phyloP scores from a whole-genome alignment of 2,797 vertebrate species.

The Ptychadena robeensis region DNA sequence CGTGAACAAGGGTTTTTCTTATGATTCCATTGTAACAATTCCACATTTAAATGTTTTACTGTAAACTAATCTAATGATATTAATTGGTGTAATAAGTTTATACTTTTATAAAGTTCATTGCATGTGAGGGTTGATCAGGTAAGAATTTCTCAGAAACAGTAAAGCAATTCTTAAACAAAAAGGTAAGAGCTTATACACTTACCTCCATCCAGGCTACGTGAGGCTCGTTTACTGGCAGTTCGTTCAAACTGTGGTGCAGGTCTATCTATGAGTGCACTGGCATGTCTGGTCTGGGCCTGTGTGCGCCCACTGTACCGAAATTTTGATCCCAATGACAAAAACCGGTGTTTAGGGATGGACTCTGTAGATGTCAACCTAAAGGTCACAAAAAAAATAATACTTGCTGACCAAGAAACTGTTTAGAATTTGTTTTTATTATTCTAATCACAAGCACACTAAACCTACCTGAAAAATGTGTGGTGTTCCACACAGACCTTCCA shows the following conservation, averaged over 20 bases:
- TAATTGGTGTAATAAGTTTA: too few relatives aligned
- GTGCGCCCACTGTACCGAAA: constrained; percentile 97
- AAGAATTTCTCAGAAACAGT: background rate
- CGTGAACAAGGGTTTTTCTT: too few relatives aligned
- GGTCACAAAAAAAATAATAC: background rate
- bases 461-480: constrained; percentile 96
- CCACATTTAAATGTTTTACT: too few relatives aligned
- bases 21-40: too few relatives aligned
- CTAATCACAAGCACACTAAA: background rate
- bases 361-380: constrained; percentile 91
- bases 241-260: constrained; percentile 93
- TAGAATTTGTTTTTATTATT: background rate
- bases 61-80: too few relatives aligned
- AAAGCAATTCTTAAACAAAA: background rate
- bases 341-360: constrained; percentile 90
- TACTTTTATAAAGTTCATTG: too few relatives aligned
- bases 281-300: constrained; percentile 93
- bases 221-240: constrained; percentile 91
- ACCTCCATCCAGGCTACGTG: constrained; percentile 95
- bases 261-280: constrained; percentile 92
- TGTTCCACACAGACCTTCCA: constrained; percentile 97
- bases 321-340: constrained; percentile 94
- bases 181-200: constrained; percentile 46
- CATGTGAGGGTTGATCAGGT: background rate
- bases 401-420: background rate